Conservation (phyloP, 2,113 vertebrate genomes). For the human (Homo sapiens) region DNA sequence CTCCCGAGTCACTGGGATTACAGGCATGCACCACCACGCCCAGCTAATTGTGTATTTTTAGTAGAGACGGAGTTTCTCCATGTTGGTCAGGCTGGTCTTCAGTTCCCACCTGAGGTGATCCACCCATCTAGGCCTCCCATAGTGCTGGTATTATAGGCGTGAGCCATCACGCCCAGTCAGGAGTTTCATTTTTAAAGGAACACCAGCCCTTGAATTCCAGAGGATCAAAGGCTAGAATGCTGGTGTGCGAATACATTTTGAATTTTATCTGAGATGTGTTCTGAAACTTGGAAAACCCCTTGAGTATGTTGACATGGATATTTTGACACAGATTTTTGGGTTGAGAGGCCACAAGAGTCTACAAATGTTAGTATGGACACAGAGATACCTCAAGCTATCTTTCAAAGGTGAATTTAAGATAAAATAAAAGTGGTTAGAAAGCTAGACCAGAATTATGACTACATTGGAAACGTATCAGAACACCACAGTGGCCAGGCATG, state of each 20-base stretch:
- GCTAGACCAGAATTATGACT: constrained; percentile 12
- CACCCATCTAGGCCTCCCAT: no score
- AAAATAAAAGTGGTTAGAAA: constrained; percentile 50
- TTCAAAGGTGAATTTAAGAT: not conserved
- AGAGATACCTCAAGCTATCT: not conserved
- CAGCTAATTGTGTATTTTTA: no score
- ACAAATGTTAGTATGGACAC: not conserved
- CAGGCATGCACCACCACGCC: no score
- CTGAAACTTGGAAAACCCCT: not conserved
- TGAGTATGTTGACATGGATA: not conserved
- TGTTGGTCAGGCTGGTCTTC: no score
- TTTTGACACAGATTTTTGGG: not conserved
- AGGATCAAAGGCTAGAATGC: not conserved
- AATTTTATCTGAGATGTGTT: not conserved
- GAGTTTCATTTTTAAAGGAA: constrained; percentile 32
- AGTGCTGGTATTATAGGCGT: no score
- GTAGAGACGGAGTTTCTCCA: no score
- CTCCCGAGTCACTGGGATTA: no score
- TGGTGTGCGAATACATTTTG: not conserved
- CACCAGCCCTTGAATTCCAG: not conserved
- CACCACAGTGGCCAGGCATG: not conserved
- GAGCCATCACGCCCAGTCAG: no score
- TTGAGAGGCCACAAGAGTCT: not conserved
- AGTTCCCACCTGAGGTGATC: no score
- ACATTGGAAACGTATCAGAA: not conserved